These are phyloP conservation scores for Desmophyllum pertusum DNA, from an alignment of 92 coral and sea anemone species.

Conservation along the genomic window DNA sequence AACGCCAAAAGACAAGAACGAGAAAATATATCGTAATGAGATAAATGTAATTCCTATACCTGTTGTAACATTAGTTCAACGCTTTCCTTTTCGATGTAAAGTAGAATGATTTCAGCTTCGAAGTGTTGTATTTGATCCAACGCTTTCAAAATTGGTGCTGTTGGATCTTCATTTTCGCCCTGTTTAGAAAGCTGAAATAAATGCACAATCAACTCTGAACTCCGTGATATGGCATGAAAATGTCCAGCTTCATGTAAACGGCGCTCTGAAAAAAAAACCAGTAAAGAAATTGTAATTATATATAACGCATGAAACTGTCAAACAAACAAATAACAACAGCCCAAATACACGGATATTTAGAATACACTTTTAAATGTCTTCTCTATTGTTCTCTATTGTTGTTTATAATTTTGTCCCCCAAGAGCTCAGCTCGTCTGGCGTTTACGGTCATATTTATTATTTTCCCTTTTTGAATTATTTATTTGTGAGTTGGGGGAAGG, in stretches of 20 bases:
- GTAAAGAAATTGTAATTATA: too few species aligned
- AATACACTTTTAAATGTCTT: neutral
- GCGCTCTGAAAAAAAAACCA: constrained; percentile 2
- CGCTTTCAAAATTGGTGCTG: neutral
- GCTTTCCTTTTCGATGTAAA: constrained; percentile 36
- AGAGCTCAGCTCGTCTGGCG: too few species aligned
- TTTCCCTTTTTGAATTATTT: too few species aligned
- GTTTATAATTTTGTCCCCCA: too few species aligned
- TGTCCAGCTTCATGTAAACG: constrained; percentile 28
- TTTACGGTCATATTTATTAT: too few species aligned
- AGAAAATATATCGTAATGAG: too few species aligned
- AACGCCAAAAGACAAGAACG: too few species aligned
- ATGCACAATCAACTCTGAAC: neutral
- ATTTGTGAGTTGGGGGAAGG: too few species aligned
- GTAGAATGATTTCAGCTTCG: constrained; percentile 56
- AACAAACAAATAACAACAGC: neutral
- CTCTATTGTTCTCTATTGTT: too few species aligned
- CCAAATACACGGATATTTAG: neutral
- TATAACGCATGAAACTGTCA: too few species aligned
- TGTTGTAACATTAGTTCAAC: constrained; percentile 22
- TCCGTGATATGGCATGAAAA: constrained; percentile 16
- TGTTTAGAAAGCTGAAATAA: constrained; percentile 14
- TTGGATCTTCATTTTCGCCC: neutral
- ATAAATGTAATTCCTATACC: constrained; percentile 26
- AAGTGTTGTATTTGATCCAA: constrained; percentile 24